Evolutionary conservation across 2,888 invertebrate genomes (phyloP).

Genomic region (Tipula confusa): DNA sequence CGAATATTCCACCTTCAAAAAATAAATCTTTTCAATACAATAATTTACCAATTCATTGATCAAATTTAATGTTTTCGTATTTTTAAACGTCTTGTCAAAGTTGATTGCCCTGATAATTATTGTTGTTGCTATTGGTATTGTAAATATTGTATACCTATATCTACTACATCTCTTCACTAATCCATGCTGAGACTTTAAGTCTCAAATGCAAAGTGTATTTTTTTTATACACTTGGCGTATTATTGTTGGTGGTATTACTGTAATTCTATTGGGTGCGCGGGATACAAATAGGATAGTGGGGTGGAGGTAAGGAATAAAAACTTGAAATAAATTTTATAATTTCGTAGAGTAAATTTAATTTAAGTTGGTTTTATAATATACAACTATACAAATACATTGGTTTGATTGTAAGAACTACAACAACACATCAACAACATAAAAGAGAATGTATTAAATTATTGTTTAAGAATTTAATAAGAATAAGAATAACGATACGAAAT

Average conservation of each 20-base stretch:
- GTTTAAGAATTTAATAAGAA: background rate
- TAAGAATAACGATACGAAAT: background rate
- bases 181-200: too few species aligned
- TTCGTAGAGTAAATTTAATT: background rate
- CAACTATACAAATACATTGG: background rate
- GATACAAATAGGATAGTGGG: too few species aligned
- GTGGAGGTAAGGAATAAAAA: background rate
- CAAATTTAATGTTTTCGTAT: background rate
- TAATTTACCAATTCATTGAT: background rate
- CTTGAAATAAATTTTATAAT: background rate
- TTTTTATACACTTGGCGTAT: background rate
- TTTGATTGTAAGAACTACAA: background rate
- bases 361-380: background rate
- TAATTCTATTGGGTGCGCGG: too few species aligned
- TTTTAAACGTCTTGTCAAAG: background rate
- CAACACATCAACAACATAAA: background rate
- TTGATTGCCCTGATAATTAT: background rate
- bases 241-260: background rate
- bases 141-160: too few species aligned
- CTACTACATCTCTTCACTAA: too few species aligned
- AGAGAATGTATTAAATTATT: constrained; percentile 1
- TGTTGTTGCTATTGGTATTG: background rate
- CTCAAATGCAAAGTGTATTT: too few species aligned
- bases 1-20: background rate
- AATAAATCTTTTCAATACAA: background rate